Percentiles rank a stretch among this genome's conserved stretches.
These are phyloP conservation scores for Dipodomys spectabilis DNA, from an alignment of 2,113 vertebrate species.

Conservation along the genomic window DNA sequence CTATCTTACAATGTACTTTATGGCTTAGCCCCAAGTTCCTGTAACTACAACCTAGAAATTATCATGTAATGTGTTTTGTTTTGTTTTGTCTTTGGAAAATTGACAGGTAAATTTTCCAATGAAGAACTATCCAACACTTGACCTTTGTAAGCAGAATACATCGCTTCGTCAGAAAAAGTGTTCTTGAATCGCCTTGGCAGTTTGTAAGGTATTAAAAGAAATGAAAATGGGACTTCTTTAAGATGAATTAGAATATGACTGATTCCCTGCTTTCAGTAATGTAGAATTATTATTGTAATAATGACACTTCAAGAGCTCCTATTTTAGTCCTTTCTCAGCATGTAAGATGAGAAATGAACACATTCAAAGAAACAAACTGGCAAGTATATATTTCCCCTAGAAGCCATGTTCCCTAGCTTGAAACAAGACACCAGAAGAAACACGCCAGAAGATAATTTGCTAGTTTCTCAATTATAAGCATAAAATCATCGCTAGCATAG, in stretches of 20 bases:
- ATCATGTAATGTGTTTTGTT: neutral
- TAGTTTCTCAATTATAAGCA: conserved; percentile 21
- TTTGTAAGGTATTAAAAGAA: conserved; percentile 66
- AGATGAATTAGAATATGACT: conserved; percentile 3
- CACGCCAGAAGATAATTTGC: neutral
- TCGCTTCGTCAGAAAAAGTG: conserved; percentile 60
- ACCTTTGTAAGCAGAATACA: conserved; percentile 64
- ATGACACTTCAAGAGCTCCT: neutral
- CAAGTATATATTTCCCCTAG: neutral
- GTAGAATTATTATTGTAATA: neutral
- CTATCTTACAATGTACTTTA: neutral
- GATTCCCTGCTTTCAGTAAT: conserved; percentile 36
- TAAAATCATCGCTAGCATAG: neutral
- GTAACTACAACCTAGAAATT: conserved; percentile 23
- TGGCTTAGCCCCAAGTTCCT: neutral
- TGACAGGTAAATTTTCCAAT: conserved; percentile 69
- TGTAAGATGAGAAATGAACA: conserved; percentile 38
- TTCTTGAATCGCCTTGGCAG: conserved; percentile 71
- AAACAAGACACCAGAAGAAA: neutral
- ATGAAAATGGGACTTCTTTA: conserved; percentile 29
- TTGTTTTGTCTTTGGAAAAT: conserved; percentile 58
- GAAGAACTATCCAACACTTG: conserved; percentile 62
- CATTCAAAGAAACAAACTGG: neutral
- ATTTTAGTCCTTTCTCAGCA: neutral
- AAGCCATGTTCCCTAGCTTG: neutral